Base-by-base conservation (phyloP, 2,113 vertebrate species). In the Brachyistius frenatus region DNA sequence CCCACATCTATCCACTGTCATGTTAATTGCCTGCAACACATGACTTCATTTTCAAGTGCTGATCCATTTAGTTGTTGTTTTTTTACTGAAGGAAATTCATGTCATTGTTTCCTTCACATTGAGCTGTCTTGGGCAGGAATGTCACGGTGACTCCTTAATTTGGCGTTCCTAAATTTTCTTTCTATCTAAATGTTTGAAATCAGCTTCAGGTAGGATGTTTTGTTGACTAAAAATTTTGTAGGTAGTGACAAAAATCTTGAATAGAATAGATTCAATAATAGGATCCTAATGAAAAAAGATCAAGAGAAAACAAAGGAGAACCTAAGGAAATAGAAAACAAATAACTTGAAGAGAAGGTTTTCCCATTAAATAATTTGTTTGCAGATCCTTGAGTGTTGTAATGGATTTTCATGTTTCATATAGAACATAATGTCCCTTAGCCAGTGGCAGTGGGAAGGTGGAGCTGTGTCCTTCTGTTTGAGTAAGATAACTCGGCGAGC, bases 391-490 rank as follows among this genome's bases (percentile, higher is more conserved):
- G 16, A 73, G 66, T 62, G 55, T 47, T 67, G 65, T 77, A 30
- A 77, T 61, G 49, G 37, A 73, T 73, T 81, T 70, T 77, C 67
- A 53, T 80, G 60, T 77, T 84, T 55, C 53, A 67, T 67, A 35
- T 65, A 60, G 37, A 70, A 33, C 47, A 54, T 44, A 70, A 65
- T 72, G 61, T 67, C 53, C 39, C 47, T 49, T 39, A 57, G 66
- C 56, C 76, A 52, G 46, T 56, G 39, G 36, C 62, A 0, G 32
- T n/a, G 41, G 71, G 57, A 84, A 86, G 81, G 81, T 81, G 76
- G 79, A 66, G 63, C 69, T 41, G 57, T 54, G 72, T 16, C 73
- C 74, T 81, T 83, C 84, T 88, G 89, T 87, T 85, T 81, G 63
- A 30, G 64, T 62, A 64, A 80, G 78, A 90, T 87, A 88, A 88